Evolutionary conservation across 2,113 vertebrate genomes (phyloP).

Genomic region (Dromas ardeola): DNA sequence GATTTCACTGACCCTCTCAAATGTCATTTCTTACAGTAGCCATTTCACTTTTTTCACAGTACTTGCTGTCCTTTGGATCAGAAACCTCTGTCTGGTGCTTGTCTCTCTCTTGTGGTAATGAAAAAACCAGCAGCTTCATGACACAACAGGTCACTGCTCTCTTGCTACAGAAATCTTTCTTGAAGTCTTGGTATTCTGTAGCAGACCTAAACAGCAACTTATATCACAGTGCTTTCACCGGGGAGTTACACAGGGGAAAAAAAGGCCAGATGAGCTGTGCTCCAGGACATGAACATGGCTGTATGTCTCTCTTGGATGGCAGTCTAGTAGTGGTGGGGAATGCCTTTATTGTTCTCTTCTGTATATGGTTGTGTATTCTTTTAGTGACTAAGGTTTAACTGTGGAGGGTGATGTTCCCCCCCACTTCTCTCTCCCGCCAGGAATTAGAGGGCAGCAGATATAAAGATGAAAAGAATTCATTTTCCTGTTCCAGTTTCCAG

Average conservation of each 20-base stretch:
- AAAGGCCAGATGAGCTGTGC: neutral
- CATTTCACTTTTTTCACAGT: neutral
- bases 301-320: neutral
- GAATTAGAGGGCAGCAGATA: neutral
- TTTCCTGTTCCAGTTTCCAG: too few relatives aligned
- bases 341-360: neutral
- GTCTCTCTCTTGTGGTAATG: neutral
- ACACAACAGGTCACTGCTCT: neutral
- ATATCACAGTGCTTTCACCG: neutral
- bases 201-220: neutral
- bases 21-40: neutral
- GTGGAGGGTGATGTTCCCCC: neutral
- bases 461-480: neutral
- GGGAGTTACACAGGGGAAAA: fast-evolving
- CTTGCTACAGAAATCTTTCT: neutral
- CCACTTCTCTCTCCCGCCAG: neutral
- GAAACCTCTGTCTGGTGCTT: neutral
- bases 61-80: neutral
- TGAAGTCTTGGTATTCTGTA: neutral
- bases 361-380: fast-evolving
- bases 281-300: neutral
- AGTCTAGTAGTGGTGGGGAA: neutral
- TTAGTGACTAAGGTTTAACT: neutral
- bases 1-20: neutral
- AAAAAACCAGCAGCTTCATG: neutral